Evolutionary conservation across 2,113 vertebrate genomes (phyloP).

Genomic region (Hemicordylus capensis): DNA sequence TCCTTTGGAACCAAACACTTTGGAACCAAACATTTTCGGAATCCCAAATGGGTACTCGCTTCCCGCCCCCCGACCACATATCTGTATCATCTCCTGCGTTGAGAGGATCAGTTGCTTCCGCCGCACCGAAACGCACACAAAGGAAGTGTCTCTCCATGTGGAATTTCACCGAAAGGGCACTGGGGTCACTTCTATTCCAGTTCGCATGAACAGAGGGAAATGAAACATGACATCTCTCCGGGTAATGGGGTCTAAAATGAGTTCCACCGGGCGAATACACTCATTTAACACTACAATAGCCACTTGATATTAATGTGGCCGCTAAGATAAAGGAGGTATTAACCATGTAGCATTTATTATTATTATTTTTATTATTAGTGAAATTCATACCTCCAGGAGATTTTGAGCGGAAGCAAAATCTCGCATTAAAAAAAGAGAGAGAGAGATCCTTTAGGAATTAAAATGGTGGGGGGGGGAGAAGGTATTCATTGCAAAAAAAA

Average conservation of each 20-base stretch:
- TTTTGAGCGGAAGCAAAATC: not conserved
- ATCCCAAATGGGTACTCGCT: not conserved
- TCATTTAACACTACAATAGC: not conserved
- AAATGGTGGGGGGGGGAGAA: no score
- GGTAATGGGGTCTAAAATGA: not conserved
- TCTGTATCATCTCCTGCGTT: not conserved
- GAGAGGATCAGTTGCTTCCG: not conserved
- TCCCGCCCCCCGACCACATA: no score
- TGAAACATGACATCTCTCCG: no score
- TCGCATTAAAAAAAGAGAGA: no score
- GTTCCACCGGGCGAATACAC: not conserved
- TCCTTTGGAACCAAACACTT: not conserved
- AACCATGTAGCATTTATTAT: not conserved
- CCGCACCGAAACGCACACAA: no score
- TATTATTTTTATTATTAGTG: not conserved
- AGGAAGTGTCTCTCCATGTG: no score
- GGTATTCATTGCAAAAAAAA: no score
- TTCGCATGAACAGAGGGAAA: not conserved
- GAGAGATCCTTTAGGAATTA: not conserved
- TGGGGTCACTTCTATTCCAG: not conserved
- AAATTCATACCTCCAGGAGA: not conserved
- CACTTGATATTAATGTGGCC: not conserved
- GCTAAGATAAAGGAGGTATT: not conserved
- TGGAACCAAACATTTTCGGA: not conserved
- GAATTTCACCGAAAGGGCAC: not conserved